Conservation (phyloP, 2,888 invertebrate species). For the Drymonia ruficornis region DNA sequence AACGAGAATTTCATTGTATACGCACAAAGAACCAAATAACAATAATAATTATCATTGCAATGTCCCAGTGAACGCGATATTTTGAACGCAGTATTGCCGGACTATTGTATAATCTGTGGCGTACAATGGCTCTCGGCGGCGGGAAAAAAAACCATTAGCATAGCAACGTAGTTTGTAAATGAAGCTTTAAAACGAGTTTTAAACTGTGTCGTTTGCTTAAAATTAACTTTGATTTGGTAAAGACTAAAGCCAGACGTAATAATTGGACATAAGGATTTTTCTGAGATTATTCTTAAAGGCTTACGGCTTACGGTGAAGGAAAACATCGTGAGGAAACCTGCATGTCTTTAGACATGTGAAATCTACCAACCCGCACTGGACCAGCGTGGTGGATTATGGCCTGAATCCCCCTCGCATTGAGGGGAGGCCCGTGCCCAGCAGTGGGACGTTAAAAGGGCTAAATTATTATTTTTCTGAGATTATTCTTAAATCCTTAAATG, state of each 20-base stretch:
- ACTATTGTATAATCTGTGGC: conserved; percentile 1
- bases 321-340: too few species aligned
- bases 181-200: neutral
- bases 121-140: neutral
- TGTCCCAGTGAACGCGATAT: neutral
- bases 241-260: neutral
- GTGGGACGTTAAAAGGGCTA: too few species aligned
- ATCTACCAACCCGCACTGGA: too few species aligned
- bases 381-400: too few species aligned
- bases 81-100: neutral
- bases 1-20: neutral
- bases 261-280: too few species aligned
- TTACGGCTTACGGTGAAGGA: too few species aligned
- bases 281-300: too few species aligned
- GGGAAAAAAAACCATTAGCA: neutral
- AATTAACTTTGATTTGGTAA: neutral
- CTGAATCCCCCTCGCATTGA: too few species aligned
- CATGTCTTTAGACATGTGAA: too few species aligned
- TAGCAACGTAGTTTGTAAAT: neutral
- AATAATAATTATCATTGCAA: neutral
- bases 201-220: neutral
- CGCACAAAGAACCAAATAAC: neutral
- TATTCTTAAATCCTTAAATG: too few species aligned
- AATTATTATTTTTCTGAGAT: too few species aligned
- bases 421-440: too few species aligned